Conservation (phyloP, 64 coral and sea anemone species). For the Montipora efflorescens region DNA sequence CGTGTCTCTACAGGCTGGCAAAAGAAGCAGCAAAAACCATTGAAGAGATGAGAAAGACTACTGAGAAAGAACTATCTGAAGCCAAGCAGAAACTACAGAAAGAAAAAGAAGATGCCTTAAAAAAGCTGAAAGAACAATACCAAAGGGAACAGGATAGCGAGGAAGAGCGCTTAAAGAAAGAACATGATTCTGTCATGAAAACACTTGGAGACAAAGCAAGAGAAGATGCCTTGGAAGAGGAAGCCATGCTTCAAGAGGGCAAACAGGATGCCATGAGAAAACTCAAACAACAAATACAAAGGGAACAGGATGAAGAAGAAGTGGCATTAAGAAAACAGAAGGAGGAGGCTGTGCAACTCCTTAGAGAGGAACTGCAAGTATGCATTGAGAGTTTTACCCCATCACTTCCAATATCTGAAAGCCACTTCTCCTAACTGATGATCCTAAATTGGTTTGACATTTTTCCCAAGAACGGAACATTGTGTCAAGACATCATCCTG, state of each 20-base stretch:
- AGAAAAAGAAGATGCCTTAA: slow-evolving; percentile 79
- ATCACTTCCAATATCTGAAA: too few relatives aligned
- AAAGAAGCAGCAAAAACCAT: slow-evolving; percentile 81
- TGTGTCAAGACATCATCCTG: too few relatives aligned
- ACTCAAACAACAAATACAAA: slow-evolving; percentile 78
- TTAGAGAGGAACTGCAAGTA: slow-evolving; percentile 72
- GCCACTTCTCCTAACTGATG: too few relatives aligned
- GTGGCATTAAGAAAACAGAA: slow-evolving; percentile 62
- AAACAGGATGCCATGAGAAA: slow-evolving; percentile 87
- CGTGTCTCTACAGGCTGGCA: slow-evolving; percentile 26
- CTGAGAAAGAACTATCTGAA: slow-evolving; percentile 88
- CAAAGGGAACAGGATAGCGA: slow-evolving; percentile 75
- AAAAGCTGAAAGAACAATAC: slow-evolving; percentile 68
- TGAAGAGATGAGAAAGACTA: slow-evolving; percentile 82
- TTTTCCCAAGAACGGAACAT: too few relatives aligned
- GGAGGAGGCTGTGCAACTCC: slow-evolving; percentile 58
- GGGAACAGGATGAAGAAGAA: slow-evolving; percentile 85
- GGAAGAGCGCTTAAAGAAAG: slow-evolving; percentile 74
- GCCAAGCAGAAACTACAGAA: slow-evolving; percentile 81
- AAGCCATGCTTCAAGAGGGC: slow-evolving; percentile 93
- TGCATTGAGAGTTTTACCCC: not conserved
- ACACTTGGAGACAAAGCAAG: slow-evolving; percentile 85
- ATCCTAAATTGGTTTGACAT: too few relatives aligned
- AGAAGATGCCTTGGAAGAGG: slow-evolving; percentile 88
- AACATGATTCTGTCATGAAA: slow-evolving; percentile 88